Evolutionary conservation across 92 coral and sea anemone species (phyloP).

Genomic region (Palythoa grandiflora): DNA sequence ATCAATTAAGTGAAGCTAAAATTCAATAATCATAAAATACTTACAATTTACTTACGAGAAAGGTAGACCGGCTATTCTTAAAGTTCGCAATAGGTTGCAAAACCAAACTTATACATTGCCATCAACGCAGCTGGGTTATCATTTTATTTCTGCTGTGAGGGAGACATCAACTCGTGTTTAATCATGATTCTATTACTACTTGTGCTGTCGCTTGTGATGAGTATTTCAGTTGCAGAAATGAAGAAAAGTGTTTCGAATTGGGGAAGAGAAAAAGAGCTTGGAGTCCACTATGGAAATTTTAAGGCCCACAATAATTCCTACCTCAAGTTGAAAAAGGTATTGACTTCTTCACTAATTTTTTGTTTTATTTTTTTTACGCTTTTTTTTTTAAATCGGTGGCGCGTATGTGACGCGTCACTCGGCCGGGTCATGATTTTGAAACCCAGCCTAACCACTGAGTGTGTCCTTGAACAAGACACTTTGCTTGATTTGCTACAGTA

Average conservation of each 20-base stretch:
- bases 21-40: too few species aligned
- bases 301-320: neutral
- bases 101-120: neutral
- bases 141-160: neutral
- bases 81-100: neutral
- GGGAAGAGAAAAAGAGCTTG: neutral
- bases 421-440: too few species aligned
- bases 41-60: neutral
- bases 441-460: too few species aligned
- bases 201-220: slow-evolving; percentile 4
- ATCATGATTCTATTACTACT: neutral
- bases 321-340: neutral
- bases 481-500: too few species aligned
- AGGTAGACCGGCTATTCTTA: neutral
- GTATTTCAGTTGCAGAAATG: neutral
- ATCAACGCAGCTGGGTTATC: neutral
- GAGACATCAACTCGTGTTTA: neutral
- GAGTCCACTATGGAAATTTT: neutral
- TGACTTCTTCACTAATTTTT: neutral
- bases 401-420: too few species aligned
- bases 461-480: too few species aligned
- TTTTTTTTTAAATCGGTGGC: too few species aligned
- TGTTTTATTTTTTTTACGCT: too few species aligned
- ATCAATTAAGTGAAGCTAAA: too few species aligned
- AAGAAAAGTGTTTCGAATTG: neutral